Base-by-base conservation (phyloP, 2,113 vertebrate species). In the Oplegnathus fasciatus region DNA sequence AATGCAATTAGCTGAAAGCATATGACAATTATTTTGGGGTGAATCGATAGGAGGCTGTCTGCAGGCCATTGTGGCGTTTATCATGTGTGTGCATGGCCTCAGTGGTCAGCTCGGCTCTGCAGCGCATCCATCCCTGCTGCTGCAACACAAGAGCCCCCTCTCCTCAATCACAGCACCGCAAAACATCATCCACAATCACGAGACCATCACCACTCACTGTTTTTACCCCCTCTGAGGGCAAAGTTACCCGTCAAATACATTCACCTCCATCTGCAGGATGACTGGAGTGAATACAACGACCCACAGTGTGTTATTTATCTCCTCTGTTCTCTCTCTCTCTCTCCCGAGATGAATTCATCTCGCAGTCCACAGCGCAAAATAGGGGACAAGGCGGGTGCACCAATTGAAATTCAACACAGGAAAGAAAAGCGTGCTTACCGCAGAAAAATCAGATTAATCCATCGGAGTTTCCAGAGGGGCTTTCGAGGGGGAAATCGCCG, bases 121-220 rank as follows among this genome's bases (percentile, higher is more conserved):
- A 94, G 93, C 94, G 94, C 91, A 93, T 94, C 93, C 93, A 92
- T 93, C 91, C 88, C 89, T 90, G 84, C 91, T 71, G 85, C 89
- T 84, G 86, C 89, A 92, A 88, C 80, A 91, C 82, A 82, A 82
- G 78, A 88, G 85, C 87, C 50, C 57, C 82, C 86, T 84, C 87
- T 88, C 74, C 86, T 75, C 73, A 91, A 91, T 86, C 90, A 80
- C 79, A 87, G 85, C 92, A 67, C 80, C 86, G 90, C 94, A 92
- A 93, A 91, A 91, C 93, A 92, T 66, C 90, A 79, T 40, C 79
- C 83, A 84, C 85, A 70, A 87, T 68, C 32, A 71, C 80, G n/a
- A 75, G 46, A 71, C 44, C 57, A 52, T 42, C 42, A 9, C 54
- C 68, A 15, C 55, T 18, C 54, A n/a, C 4, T 7, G 20, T 9